Evolutionary conservation across 2,888 invertebrate species (phyloP).

Genomic region (Odontothrips loti): DNA sequence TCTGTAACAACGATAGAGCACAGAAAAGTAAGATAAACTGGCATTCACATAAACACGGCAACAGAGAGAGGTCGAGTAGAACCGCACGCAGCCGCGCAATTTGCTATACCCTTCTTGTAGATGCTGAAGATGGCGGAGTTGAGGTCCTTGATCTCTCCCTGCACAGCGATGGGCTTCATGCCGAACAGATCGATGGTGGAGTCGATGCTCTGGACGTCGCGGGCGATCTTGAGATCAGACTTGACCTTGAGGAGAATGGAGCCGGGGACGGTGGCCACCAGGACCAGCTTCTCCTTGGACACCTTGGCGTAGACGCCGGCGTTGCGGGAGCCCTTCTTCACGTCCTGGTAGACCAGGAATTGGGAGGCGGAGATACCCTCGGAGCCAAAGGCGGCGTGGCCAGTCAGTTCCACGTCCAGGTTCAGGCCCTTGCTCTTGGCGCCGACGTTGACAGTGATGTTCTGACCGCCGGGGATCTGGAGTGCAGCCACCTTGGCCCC

Average conservation of each 20-base stretch:
- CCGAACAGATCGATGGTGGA: slow-evolving; percentile 52
- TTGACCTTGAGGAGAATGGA: slow-evolving; percentile 53
- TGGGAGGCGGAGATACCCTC: slow-evolving; percentile 43
- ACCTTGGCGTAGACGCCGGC: neutral
- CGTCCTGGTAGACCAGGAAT: slow-evolving; percentile 44
- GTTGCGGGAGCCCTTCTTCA: slow-evolving; percentile 39
- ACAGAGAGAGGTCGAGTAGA: too few relatives aligned
- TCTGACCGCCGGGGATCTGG: slow-evolving; percentile 45
- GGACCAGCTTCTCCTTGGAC: slow-evolving; percentile 1
- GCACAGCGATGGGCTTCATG: slow-evolving; percentile 50
- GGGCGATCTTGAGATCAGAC: slow-evolving; percentile 50
- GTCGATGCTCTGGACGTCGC: slow-evolving; percentile 53
- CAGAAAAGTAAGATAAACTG: too few relatives aligned
- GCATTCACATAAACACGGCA: too few relatives aligned
- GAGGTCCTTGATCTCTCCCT: slow-evolving; percentile 54
- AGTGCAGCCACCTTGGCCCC: slow-evolving; percentile 42
- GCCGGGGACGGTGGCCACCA: slow-evolving; percentile 18
- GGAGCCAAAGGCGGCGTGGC: slow-evolving; percentile 44
- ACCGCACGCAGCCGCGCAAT: too few relatives aligned
- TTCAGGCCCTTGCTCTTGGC: slow-evolving; percentile 47
- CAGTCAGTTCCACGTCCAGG: slow-evolving; percentile 42
- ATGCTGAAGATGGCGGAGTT: slow-evolving; percentile 55
- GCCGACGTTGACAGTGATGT: slow-evolving; percentile 45
- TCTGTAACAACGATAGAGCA: slow-evolving; percentile 40
- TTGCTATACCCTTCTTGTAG: slow-evolving; percentile 55